Percentiles rank a stretch among this genome's conserved stretches.
These are phyloP conservation scores for Trididemnum miniatum DNA, from an alignment of 23 tunicate species.

Conservation along the genomic window DNA sequence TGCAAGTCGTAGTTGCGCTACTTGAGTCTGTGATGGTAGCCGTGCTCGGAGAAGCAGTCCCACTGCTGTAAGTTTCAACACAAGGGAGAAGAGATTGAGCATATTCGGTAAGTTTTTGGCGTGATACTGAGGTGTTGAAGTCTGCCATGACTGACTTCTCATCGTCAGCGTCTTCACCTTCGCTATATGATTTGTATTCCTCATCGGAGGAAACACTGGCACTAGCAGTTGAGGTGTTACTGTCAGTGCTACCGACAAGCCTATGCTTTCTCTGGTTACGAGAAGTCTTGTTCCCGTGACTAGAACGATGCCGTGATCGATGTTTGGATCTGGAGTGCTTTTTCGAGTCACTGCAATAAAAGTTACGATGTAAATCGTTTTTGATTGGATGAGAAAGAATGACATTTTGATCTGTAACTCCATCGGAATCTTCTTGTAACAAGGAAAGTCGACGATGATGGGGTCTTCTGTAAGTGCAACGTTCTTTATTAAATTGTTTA, in stretches of 20 bases:
- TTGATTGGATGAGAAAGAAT: conserved; percentile 26
- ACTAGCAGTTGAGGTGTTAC: conserved; percentile 58
- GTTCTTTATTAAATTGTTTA: conserved; percentile 69
- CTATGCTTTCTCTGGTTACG: background rate
- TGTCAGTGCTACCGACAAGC: conserved; percentile 29
- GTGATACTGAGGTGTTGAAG: conserved; percentile 39
- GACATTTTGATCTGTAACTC: conserved; percentile 49
- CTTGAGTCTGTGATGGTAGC: conserved; percentile 78
- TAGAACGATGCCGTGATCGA: conserved; percentile 8
- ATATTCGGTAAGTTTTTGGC: conserved; percentile 31
- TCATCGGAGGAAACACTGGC: conserved; percentile 52
- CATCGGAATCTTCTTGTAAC: conserved; percentile 54
- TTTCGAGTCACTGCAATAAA: conserved; percentile 33
- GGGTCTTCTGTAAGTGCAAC: conserved; percentile 78
- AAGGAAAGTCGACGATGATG: conserved; percentile 68
- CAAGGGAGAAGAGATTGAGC: conserved; percentile 31
- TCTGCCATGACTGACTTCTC: conserved; percentile 91
- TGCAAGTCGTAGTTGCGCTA: conserved; percentile 84
- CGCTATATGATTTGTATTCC: conserved; percentile 55
- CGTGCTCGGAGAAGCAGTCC: conserved; percentile 27
- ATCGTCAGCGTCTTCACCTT: conserved; percentile 93
- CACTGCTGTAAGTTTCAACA: conserved; percentile 29
- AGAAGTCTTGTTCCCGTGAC: conserved; percentile 41
- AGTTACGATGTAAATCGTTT: conserved; percentile 57
- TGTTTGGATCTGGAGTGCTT: conserved; percentile 30